Evolutionary conservation across 2,113 vertebrate genomes (phyloP).

Genomic region (Cavia porcellus): DNA sequence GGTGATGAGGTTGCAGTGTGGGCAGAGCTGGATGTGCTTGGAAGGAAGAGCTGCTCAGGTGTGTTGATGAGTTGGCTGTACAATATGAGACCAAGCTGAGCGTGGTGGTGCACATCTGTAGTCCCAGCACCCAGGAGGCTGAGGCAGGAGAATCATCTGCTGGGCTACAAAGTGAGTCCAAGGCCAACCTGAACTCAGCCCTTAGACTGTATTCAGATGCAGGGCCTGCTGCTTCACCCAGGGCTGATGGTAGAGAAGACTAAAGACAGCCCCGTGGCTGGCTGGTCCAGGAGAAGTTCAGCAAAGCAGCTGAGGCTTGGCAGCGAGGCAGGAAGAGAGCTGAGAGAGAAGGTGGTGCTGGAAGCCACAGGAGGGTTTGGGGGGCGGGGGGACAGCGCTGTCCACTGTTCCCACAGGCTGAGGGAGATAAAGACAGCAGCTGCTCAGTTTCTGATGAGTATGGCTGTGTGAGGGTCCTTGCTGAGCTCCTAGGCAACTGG

Average conservation of each 20-base stretch:
- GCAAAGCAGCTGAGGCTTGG: no score
- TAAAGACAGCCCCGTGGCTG: neutral
- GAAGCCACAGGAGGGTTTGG: neutral
- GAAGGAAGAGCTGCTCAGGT: neutral
- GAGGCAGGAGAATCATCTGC: neutral
- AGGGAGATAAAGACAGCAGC: neutral
- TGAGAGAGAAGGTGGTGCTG: neutral
- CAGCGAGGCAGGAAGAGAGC: neutral
- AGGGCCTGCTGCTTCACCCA: neutral
- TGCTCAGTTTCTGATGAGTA: no score
- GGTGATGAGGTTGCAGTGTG: neutral
- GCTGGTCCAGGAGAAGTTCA: no score
- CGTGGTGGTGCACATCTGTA: neutral
- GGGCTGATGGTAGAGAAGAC: neutral
- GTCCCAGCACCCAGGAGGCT: neutral
- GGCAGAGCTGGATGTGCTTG: neutral
- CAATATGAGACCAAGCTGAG: neutral
- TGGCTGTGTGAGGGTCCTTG: neutral
- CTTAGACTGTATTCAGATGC: rapidly evolving
- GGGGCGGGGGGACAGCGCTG: neutral
- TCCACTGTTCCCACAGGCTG: neutral
- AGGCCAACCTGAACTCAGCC: no score
- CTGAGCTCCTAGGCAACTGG: no score
- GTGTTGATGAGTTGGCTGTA: neutral
- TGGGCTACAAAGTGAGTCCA: no score